Base-by-base conservation (phyloP, 2,888 invertebrate genomes). In the Anarsia innoxiella region DNA sequence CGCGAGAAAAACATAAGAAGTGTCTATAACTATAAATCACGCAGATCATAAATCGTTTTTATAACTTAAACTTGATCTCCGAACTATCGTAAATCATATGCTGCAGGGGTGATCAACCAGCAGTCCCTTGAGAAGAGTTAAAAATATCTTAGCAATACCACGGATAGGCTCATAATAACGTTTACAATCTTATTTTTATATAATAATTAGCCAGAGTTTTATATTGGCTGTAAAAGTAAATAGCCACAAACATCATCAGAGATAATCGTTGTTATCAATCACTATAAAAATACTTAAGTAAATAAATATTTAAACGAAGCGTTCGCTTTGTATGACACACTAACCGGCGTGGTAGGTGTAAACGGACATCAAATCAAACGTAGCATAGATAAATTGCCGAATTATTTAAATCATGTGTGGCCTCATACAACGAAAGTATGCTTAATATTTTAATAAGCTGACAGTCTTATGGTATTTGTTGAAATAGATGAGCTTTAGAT, bases 1-100 rank as follows among this genome's bases (percentile, higher is more conserved):
- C n/a, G n/a, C n/a, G n/a, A n/a, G n/a, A n/a, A 19, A 19, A 19
- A 19, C 19, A 19, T 19, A 19, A 19, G n/a, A n/a, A n/a, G n/a
- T n/a, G n/a, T 26, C 66, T 55, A 49, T 64, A 51, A 50, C 71
- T 53, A 78, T 80, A 82, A 78, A 80, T 82, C 78, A 75, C 49
- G 39, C 51, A 67, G 66, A 74, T 75, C 75, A 71, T 75, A 79
- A 76, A 78, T 79, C 70, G 72, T 55, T 67, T 79, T 74, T 69
- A 72, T 66, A 71, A 59, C 68, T 61, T 62, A 61, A 67, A 73
- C 66, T 63, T 70, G 66, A 75, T 76, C 59, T 55, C 59, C 59
- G 64, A 56, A 64, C 45, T 49, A 52, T 58, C 55, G 62, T 79
- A 80, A 82, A 78, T 80, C 78, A 76, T 66, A 68, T 66, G 56